phyloP scores from a whole-genome alignment of 2,797 vertebrate genomes.

The Clarias laeviceps region DNA sequence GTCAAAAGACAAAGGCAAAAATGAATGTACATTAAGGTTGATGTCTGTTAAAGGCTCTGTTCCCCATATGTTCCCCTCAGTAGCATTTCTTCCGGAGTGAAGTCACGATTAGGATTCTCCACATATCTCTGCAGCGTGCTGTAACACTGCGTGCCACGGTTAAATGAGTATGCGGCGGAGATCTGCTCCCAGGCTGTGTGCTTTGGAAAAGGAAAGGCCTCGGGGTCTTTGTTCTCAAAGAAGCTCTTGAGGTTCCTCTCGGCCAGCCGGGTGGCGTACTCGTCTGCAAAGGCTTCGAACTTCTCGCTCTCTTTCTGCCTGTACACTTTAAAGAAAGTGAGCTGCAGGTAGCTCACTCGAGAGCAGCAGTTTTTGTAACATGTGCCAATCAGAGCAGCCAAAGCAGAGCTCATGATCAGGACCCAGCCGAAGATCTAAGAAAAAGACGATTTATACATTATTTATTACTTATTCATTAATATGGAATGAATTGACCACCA shows the following conservation, averaged over 20 bases:
- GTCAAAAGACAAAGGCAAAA: too few species aligned
- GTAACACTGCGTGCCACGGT: constrained; percentile 79
- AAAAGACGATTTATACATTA: not conserved
- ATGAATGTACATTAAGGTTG: not conserved
- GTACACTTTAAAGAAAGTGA: constrained; percentile 87
- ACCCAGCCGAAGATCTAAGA: constrained; percentile 88
- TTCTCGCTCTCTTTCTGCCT: constrained; percentile 83
- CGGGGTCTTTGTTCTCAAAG: constrained; percentile 84
- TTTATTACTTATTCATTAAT: not conserved
- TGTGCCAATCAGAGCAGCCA: constrained; percentile 77
- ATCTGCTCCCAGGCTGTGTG: constrained; percentile 90
- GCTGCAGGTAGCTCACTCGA: constrained; percentile 88
- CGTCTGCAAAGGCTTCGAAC: constrained; percentile 76
- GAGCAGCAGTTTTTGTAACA: constrained; percentile 87
- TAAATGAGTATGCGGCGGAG: constrained; percentile 80
- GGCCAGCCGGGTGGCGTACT: constrained; percentile 84
- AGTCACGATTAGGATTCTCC: constrained; percentile 71
- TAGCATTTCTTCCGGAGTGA: constrained; percentile 61
- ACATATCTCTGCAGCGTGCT: constrained; percentile 88
- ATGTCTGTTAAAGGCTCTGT: not conserved
- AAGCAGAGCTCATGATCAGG: constrained; percentile 76
- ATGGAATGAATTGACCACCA: not conserved
- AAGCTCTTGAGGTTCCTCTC: constrained; percentile 88
- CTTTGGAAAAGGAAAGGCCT: constrained; percentile 79
- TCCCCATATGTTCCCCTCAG: constrained; percentile 15